phyloP scores from a whole-genome alignment of 2,113 vertebrate genomes.

The Rhynchomys soricoides region DNA sequence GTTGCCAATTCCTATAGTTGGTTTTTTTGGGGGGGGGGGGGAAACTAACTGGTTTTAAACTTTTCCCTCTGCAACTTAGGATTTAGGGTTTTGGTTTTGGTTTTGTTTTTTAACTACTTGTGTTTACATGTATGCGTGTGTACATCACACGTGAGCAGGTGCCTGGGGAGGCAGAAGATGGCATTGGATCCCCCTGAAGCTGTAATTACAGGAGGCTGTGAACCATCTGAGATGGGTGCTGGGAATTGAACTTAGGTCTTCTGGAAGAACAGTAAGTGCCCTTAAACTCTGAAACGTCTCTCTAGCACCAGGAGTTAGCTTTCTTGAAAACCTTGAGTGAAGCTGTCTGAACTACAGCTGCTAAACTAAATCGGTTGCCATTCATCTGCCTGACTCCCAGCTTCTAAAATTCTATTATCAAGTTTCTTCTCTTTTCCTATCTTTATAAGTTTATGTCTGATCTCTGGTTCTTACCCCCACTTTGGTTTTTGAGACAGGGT shows the following conservation, averaged over 20 bases:
- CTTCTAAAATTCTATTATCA: conserved; percentile 14
- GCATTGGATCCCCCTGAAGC: background rate
- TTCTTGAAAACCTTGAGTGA: conserved; percentile 15
- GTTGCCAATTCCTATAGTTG: background rate
- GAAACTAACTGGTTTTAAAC: background rate
- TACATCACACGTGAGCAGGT: background rate
- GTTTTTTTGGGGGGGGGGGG: background rate
- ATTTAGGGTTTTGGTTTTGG: background rate
- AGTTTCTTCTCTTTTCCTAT: background rate
- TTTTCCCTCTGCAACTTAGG: background rate
- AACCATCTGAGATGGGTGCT: background rate
- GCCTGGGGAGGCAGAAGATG: background rate
- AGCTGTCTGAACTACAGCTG: background rate
- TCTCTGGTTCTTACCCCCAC: background rate
- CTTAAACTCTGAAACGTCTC: too few relatives aligned
- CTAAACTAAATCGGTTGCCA: background rate
- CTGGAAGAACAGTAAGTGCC: background rate
- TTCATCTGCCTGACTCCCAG: background rate
- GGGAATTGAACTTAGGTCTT: background rate
- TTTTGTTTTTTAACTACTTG: too few relatives aligned
- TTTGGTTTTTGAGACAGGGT: background rate
- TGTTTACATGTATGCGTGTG: background rate
- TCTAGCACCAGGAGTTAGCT: background rate
- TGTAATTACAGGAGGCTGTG: background rate
- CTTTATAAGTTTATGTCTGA: background rate